Conservation (phyloP, 2,113 vertebrate species). For the Petromus typicus region DNA sequence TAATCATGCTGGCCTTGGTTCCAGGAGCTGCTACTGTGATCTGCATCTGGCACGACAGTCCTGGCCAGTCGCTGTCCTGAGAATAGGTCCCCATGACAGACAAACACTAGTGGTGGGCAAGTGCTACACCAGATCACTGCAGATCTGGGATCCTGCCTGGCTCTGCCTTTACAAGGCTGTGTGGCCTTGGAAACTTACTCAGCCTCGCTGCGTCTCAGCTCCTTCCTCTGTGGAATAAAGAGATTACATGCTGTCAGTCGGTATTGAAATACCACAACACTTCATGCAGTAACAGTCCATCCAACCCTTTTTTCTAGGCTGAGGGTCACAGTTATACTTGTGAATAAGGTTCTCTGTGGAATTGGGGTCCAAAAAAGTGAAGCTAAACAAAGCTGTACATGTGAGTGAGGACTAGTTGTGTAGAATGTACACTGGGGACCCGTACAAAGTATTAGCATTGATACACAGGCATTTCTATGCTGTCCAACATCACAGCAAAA, state of each 20-base stretch:
- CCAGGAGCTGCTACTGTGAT: neutral
- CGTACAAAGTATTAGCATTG: conserved; percentile 61
- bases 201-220: neutral
- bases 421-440: neutral
- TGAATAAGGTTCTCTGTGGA: neutral
- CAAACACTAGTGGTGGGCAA: neutral
- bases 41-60: neutral
- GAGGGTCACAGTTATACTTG: neutral
- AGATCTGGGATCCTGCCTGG: no score
- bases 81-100: neutral
- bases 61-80: neutral
- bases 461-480: conserved; percentile 71
- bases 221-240: neutral
- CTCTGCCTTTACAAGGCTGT: neutral
- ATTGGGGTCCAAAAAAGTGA: neutral
- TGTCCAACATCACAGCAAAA: conserved; percentile 55
- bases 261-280: neutral
- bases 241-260: neutral
- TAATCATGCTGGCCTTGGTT: neutral
- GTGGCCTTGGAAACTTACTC: neutral
- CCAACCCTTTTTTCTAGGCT: neutral
- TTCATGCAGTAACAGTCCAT: neutral
- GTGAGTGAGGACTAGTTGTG: neutral
- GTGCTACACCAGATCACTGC: no score
- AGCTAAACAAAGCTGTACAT: neutral